Percentiles rank a stretch among this genome's conserved stretches.
These are phyloP conservation scores for Zaprionus kolodkinae DNA, from an alignment of 1,140 invertebrate species.

Conservation along the genomic window DNA sequence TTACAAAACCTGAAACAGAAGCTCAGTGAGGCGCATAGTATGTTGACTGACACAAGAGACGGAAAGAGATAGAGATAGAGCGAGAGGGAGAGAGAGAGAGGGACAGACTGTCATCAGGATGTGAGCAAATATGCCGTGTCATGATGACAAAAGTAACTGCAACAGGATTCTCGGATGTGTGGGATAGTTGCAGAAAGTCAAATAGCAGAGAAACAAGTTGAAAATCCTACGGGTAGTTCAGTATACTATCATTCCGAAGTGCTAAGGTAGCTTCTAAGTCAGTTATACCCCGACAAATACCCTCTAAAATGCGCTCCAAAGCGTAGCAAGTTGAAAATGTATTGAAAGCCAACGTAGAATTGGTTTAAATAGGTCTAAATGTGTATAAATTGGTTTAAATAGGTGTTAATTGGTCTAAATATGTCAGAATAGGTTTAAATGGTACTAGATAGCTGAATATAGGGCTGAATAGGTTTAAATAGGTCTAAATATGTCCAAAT, in stretches of 20 bases:
- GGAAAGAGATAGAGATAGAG: slow-evolving; percentile 9
- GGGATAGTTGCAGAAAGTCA: slow-evolving; percentile 23
- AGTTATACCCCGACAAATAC: background rate
- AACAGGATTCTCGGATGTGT: slow-evolving; percentile 11
- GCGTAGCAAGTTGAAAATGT: no score
- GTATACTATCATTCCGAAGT: background rate
- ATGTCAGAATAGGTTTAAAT: no score
- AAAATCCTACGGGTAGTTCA: background rate
- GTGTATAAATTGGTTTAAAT: background rate
- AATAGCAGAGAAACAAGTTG: background rate
- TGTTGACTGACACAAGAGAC: slow-evolving; percentile 33
- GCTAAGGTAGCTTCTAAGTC: background rate
- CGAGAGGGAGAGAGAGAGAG: slow-evolving; percentile 2
- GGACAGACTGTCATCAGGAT: slow-evolving; percentile 29
- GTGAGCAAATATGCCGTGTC: slow-evolving; percentile 59
- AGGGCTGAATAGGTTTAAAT: background rate
- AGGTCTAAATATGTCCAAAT: no score
- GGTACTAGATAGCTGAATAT: no score
- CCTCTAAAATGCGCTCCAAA: no score
- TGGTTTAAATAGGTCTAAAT: no score
- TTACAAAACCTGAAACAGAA: slow-evolving; percentile 72
- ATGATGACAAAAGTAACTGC: slow-evolving; percentile 36
- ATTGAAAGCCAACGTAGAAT: no score
- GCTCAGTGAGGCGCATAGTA: slow-evolving; percentile 55
- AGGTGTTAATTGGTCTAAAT: no score